Evolutionary conservation across 2,888 invertebrate species (phyloP), one percentile per base, ranked within the genome.

Genomic region (Ditylenchus weischeri): DNA sequence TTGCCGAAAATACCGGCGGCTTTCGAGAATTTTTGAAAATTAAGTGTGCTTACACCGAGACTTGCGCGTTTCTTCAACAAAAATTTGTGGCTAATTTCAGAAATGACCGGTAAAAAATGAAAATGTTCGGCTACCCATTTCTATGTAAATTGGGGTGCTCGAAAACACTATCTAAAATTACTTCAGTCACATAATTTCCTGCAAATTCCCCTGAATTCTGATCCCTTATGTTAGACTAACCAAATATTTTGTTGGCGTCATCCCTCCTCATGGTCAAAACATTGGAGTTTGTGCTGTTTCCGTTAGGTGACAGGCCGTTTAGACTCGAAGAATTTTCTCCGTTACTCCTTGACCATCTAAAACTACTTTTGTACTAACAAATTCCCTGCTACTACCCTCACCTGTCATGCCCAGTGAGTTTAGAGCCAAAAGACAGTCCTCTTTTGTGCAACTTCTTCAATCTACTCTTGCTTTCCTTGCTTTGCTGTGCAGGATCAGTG

Each of bases 341-440:
- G n/a, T 54, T 54, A 18, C n/a, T 54, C 54, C 54, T 54, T 29
- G 54, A 15, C 60, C 60, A 43, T 35, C 60, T 59, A 10, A n/a
- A 59, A 59, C 11, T 54, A 23, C 11, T 15, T 18, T 15, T 54
- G 2, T 6, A 50, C 11, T 23, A 62, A 29, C 36, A 62, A 47
- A 47, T 61, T 62, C 21, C 7, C 21, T 29, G 11, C 43, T 43
- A 13, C 15, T 43, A 13, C 43, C 8, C 11, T 15, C 2, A 59
- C 59, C 59, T 59, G 59, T 59, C 59, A 59, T 59, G 59, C 15
- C 38, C 38, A 29, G 59, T 38, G 2, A 59, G 38, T n/a, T 59
- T 59, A 21, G 80, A 89, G 81, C 84, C 87, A 72, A 85, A 77
- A 75, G 84, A 90, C 83, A 90, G 89, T 84, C 90, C 89, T 76